Evolutionary conservation across 2,113 vertebrate species (phyloP), one percentile per base, ranked within the genome.

Genomic region (Dasyornis broadbenti): DNA sequence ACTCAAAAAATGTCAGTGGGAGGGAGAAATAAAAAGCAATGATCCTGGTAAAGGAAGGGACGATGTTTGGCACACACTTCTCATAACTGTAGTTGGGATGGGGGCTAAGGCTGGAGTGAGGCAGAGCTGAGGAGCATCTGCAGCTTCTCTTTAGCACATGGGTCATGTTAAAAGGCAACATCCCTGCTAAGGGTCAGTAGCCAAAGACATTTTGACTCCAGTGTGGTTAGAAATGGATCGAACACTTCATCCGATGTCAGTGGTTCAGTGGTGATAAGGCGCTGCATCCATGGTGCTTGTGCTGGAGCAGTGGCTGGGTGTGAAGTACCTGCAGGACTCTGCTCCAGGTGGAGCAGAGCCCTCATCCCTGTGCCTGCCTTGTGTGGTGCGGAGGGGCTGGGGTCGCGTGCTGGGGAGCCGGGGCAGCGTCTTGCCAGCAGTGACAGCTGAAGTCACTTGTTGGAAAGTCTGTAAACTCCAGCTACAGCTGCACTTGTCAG

Each of bases 401-500:
- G 82, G 94, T 72, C 44, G 64, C 8, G 50, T 89, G 92, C 95
- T 16, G 75, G 70, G 79, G 76, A 86, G 92, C 79, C 6, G 50
- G 84, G 90, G 92, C 96, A 84, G 71, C 22, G 2, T 14, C 85
- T 92, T 95, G 97, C 97, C 96, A 96, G 97, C 81, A 95, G 93
- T 97, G 97, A 97, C 97, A 98, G 97, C 97, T 98, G 98, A 98
- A 98, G 97, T 98, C 98, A 98, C 98, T 98, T 98, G 98, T 98
- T 98, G 97, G 97, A 97, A 98, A 96, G 97, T 98, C 97, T 95
- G 94, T 97, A 98, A 98, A 98, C 98, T 99, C 98, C 84, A 89
- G 98, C 98, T 99, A 98, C 98, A 99, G 98, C 99, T 99, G 99
- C 98, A 98, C 98, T 98, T 99, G 98, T 99, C 98, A 98, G 98